Evolutionary conservation across 1,140 invertebrate genomes (phyloP).

Genomic region (Trinorchestia longiramus): DNA sequence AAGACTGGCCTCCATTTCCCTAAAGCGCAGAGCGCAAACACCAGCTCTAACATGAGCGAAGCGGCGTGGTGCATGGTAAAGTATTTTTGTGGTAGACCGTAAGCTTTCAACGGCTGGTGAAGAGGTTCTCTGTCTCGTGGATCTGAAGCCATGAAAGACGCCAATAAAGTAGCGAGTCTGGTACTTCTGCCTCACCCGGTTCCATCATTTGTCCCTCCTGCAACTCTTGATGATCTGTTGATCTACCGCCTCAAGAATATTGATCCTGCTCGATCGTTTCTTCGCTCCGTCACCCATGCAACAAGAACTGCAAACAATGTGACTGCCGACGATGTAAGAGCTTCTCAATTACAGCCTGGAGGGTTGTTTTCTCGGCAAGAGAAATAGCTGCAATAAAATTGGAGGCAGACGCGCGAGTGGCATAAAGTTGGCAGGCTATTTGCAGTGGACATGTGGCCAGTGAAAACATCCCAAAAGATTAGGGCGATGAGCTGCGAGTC

Average conservation of each 20-base stretch:
- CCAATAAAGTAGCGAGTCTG: conserved; percentile 43
- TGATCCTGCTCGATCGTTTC: conserved; percentile 52
- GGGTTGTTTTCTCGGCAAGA: conserved; percentile 46
- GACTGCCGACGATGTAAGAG: conserved; percentile 49
- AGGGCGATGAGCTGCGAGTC: conserved; percentile 53
- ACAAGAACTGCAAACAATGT: conserved; percentile 54
- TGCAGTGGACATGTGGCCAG: conserved; percentile 54
- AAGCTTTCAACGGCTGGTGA: conserved; percentile 37
- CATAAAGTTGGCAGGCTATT: conserved; percentile 55
- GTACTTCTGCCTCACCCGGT: conserved; percentile 17
- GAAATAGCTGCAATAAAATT: conserved; percentile 54
- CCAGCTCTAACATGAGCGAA: conserved; percentile 9
- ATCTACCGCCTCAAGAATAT: conserved; percentile 54
- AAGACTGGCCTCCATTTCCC: conserved; percentile 10
- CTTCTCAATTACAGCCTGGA: conserved; percentile 48
- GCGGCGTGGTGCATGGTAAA: conserved; percentile 1
- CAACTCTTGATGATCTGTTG: conserved; percentile 55
- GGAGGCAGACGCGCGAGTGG: conserved; percentile 47
- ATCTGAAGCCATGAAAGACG: conserved; percentile 49
- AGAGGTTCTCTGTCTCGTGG: conserved; percentile 39
- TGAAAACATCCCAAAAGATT: conserved; percentile 55
- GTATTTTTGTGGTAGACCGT: conserved; percentile 30
- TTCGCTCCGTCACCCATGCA: conserved; percentile 50
- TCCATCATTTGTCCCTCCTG: conserved; percentile 47
- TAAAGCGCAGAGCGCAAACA: not conserved